A percentile compares a stretch with the other conserved stretches of the same genome.
Evolutionary conservation across 2,888 invertebrate species (phyloP).

Genomic region (Dyspetes luteomarginatus): DNA sequence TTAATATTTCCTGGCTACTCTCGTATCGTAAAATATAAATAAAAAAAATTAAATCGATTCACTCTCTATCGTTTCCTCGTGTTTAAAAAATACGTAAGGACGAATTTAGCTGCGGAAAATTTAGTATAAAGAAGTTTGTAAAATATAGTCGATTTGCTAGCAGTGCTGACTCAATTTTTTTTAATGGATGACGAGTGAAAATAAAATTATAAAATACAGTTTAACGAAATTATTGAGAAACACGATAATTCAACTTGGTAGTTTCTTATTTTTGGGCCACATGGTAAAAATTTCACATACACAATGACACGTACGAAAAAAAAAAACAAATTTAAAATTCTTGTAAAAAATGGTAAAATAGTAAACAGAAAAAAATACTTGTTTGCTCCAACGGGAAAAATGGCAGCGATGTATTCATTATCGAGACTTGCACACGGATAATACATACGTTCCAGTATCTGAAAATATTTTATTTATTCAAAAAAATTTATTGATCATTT

Average conservation of each 20-base stretch:
- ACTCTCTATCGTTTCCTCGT: slow-evolving; percentile 41
- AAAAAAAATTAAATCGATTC: slow-evolving; percentile 6
- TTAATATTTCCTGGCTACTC: too few species aligned
- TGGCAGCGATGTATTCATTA: too few species aligned
- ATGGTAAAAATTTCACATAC: not conserved
- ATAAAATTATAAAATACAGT: slow-evolving; percentile 2
- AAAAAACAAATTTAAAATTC: slow-evolving; percentile 2
- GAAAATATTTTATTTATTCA: too few species aligned
- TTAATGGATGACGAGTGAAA: slow-evolving; percentile 49
- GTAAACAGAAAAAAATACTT: not conserved
- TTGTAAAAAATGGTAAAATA: not conserved
- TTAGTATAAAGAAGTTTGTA: not conserved
- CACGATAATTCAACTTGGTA: not conserved
- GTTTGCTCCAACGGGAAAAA: too few species aligned
- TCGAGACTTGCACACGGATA: too few species aligned
- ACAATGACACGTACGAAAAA: too few species aligned
- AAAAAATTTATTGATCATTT: too few species aligned
- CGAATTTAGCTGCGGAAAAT: not conserved
- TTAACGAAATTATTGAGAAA: not conserved
- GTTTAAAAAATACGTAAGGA: not conserved
- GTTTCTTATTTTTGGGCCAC: slow-evolving; percentile 18
- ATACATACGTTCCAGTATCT: too few species aligned
- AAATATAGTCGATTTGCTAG: not conserved
- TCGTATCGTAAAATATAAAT: too few species aligned
- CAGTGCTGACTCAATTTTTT: slow-evolving; percentile 49